These are phyloP conservation scores for Capitella teleta DNA, from an alignment of 1,140 invertebrate genomes.

Conservation along the genomic window DNA sequence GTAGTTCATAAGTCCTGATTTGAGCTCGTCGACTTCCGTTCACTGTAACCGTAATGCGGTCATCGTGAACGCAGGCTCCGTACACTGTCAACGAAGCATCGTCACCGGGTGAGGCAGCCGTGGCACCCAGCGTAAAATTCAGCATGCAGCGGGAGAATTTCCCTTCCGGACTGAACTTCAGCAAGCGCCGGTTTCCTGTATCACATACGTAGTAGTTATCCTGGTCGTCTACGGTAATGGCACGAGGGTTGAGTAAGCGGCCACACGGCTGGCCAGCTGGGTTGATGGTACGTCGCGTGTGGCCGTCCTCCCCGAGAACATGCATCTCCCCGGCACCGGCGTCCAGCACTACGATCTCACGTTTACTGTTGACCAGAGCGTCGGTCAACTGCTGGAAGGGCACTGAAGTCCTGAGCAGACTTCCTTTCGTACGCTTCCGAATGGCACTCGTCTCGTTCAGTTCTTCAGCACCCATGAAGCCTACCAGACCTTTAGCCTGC, in stretches of 20 bases:
- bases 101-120: no score
- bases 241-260: background rate
- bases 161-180: background rate
- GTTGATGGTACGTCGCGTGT: background rate
- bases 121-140: slow-evolving; percentile 1
- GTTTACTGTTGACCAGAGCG: background rate
- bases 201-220: background rate
- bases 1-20: no score
- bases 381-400: background rate
- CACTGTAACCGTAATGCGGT: no score
- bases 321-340: background rate
- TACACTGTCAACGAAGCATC: no score
- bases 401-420: no score
- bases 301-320: slow-evolving; percentile 2
- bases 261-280: background rate
- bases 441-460: no score
- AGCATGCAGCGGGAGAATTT: slow-evolving; percentile 1
- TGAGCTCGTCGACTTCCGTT: no score
- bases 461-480: background rate
- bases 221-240: background rate
- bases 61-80: no score
- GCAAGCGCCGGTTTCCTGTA: background rate
- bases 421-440: no score
- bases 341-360: background rate
- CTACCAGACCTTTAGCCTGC: background rate